Conservation (phyloP, 2,797 vertebrate genomes). For the Syngnathus acus region DNA sequence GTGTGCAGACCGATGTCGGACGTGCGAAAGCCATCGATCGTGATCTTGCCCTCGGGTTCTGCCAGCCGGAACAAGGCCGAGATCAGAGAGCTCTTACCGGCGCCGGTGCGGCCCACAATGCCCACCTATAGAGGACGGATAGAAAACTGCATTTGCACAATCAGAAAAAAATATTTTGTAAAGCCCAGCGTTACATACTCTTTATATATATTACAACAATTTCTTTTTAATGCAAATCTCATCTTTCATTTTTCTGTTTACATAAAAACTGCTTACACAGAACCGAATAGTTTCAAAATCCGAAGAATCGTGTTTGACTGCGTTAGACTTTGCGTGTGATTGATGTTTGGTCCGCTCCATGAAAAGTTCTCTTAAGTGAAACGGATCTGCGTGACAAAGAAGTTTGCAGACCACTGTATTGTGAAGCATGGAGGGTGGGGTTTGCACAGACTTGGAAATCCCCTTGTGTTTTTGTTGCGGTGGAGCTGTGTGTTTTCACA, state of each 20-base stretch:
- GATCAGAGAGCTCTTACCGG: constrained; percentile 92
- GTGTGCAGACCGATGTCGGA: constrained; percentile 88
- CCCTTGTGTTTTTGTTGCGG: neutral
- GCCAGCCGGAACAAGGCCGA: constrained; percentile 89
- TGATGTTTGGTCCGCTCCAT: neutral
- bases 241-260: too few species aligned
- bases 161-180: neutral
- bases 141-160: neutral
- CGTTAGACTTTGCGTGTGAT: neutral
- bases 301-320: neutral
- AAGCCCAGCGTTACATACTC: too few species aligned
- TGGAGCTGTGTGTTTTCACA: constrained; percentile 10
- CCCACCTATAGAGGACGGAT: constrained; percentile 72
- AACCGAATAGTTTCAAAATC: too few species aligned
- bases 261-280: too few species aligned
- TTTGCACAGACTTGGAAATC: neutral
- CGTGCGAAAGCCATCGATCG: constrained; percentile 83
- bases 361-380: neutral
- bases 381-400: neutral
- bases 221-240: too few species aligned
- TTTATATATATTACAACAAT: too few species aligned
- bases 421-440: neutral
- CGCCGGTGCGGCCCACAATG: constrained; percentile 91
- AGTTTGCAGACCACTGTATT: neutral
- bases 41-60: constrained; percentile 87